phyloP scores from a whole-genome alignment of 2,888 invertebrate genomes.

The Apamea monoglypha region DNA sequence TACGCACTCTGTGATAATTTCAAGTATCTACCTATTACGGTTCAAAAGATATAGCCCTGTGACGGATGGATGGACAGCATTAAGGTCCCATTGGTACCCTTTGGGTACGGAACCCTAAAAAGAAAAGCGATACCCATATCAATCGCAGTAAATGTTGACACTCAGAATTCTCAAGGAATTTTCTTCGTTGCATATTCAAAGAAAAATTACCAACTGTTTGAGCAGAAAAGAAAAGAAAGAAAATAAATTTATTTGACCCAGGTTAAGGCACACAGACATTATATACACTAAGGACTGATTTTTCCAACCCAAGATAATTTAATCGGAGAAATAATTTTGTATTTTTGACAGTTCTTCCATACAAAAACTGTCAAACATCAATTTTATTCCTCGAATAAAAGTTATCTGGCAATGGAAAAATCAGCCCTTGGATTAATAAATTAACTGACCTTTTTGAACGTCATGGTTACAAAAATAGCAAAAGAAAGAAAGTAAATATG shows the following conservation, averaged over 20 bases:
- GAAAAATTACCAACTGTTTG: not conserved
- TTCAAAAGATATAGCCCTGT: not conserved
- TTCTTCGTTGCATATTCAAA: not conserved
- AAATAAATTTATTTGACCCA: not conserved
- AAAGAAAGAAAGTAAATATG: too few species aligned
- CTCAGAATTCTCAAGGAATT: not conserved
- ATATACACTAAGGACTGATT: too few species aligned
- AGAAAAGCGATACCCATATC: constrained; percentile 4
- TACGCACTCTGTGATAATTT: not conserved
- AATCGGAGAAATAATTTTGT: too few species aligned
- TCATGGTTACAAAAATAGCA: too few species aligned
- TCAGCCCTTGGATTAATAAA: too few species aligned
- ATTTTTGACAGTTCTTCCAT: too few species aligned
- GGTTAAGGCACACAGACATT: too few species aligned
- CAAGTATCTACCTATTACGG: not conserved
- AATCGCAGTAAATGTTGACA: constrained; percentile 16
- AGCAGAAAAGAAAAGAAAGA: not conserved
- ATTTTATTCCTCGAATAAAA: too few species aligned
- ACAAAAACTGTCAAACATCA: too few species aligned
- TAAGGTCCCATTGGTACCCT: not conserved
- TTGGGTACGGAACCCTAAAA: not conserved
- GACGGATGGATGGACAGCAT: not conserved
- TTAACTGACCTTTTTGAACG: too few species aligned
- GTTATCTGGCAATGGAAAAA: too few species aligned
- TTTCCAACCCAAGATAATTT: too few species aligned